phyloP scores from a whole-genome alignment of 2,888 invertebrate genomes.

The Cylindroiulus punctatus region DNA sequence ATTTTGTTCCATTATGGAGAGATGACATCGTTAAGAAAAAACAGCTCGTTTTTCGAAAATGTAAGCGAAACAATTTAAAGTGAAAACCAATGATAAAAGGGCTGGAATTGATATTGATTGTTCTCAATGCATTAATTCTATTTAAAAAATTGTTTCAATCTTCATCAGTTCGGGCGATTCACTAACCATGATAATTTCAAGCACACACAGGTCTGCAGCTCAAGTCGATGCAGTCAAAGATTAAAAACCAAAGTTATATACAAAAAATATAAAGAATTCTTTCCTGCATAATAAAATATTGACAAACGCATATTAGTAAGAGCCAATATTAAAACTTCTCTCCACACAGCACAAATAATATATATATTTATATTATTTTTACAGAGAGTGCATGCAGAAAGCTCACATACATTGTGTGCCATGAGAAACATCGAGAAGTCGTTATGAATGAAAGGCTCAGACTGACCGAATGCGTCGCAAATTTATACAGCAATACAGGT shows the following conservation, averaged over 20 bases:
- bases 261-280: constrained; percentile 41
- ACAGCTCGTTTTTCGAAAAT: not conserved
- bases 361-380: not conserved
- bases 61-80: not conserved
- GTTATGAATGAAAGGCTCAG: not conserved
- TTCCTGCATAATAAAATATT: constrained; percentile 17
- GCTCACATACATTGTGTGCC: constrained; percentile 1
- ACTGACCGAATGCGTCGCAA: constrained; percentile 14
- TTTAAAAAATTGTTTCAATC: not conserved
- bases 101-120: not conserved
- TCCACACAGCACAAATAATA: constrained; percentile 26
- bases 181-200: not conserved
- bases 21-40: too few relatives aligned
- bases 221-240: not conserved
- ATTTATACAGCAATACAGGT: constrained; percentile 14
- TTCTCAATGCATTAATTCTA: not conserved
- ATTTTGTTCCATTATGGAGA: too few relatives aligned
- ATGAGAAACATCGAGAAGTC: not conserved
- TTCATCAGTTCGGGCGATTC: not conserved
- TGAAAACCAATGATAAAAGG: not conserved
- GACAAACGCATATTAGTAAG: constrained; percentile 31
- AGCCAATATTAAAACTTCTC: constrained; percentile 18
- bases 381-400: constrained; percentile 12
- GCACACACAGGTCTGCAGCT: not conserved
- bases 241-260: not conserved